Evolutionary conservation across 1,140 invertebrate genomes (phyloP).

Genomic region (Lamellibrachia luymesi): DNA sequence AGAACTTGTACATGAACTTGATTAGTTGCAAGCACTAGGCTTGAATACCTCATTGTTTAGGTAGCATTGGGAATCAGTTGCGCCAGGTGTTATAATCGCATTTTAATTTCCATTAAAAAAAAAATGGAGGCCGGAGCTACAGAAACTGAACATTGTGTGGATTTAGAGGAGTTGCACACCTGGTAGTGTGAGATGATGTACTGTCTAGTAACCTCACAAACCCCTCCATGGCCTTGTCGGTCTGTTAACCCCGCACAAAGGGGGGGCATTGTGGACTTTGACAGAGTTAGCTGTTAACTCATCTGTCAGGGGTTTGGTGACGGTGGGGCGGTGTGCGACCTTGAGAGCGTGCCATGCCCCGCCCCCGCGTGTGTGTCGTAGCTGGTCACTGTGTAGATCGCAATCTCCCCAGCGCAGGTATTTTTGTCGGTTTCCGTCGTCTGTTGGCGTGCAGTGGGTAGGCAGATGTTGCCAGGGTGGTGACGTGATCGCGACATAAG

Average conservation of each 20-base stretch:
- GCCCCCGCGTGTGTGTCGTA: not conserved
- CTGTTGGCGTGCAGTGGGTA: not conserved
- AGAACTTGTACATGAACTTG: not conserved
- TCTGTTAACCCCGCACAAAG: not conserved
- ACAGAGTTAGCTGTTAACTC: not conserved
- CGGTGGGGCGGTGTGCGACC: not conserved
- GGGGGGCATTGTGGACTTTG: not conserved
- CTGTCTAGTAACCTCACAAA: no score
- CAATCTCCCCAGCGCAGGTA: not conserved
- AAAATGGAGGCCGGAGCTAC: no score
- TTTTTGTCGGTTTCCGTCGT: not conserved
- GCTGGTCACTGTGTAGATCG: not conserved
- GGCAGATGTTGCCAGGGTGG: not conserved
- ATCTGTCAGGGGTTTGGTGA: not conserved
- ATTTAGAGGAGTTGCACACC: no score
- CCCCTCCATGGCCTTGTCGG: no score
- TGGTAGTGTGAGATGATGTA: no score
- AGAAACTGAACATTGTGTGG: no score
- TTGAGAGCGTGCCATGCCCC: not conserved
- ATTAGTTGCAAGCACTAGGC: not conserved
- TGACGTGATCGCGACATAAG: not conserved
- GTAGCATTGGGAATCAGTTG: not conserved
- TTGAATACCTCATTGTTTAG: not conserved
- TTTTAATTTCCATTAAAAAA: no score
- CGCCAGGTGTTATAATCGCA: no score